These are phyloP conservation scores for Eptesicus fuscus DNA, from an alignment of 2,113 vertebrate species.

Conservation along the genomic window DNA sequence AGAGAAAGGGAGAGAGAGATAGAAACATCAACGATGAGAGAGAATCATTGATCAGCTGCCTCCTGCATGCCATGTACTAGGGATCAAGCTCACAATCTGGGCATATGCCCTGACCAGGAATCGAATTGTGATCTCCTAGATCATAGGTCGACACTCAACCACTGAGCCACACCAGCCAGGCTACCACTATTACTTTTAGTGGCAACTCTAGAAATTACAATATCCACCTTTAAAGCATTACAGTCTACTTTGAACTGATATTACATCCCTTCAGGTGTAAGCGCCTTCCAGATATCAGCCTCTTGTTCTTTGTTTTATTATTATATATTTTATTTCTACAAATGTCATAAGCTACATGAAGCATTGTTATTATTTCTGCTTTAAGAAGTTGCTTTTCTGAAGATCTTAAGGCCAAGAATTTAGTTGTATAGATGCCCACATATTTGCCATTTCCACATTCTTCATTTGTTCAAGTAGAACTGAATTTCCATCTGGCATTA, in stretches of 20 bases:
- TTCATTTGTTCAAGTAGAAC: not conserved
- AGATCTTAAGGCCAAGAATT: not conserved
- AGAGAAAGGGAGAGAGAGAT: no score
- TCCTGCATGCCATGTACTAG: no score
- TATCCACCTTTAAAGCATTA: not conserved
- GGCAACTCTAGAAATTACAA: not conserved
- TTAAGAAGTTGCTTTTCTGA: not conserved
- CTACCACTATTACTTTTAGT: not conserved
- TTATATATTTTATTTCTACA: not conserved
- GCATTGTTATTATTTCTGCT: conserved; percentile 12
- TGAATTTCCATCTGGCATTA: not conserved
- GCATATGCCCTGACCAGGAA: no score
- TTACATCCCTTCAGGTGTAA: not conserved
- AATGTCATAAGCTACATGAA: not conserved
- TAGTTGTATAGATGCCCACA: not conserved
- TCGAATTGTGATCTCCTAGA: no score
- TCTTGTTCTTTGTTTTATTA: not conserved
- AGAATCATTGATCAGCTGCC: no score
- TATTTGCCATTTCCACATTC: not conserved
- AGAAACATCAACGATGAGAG: no score
- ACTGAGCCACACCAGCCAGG: no score
- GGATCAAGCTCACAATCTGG: no score
- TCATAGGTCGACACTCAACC: no score
- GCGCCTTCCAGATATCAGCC: not conserved
- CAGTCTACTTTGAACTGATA: not conserved